Evolutionary conservation across 2,797 vertebrate species (phyloP).

Genomic region (Sebastes vulpes): DNA sequence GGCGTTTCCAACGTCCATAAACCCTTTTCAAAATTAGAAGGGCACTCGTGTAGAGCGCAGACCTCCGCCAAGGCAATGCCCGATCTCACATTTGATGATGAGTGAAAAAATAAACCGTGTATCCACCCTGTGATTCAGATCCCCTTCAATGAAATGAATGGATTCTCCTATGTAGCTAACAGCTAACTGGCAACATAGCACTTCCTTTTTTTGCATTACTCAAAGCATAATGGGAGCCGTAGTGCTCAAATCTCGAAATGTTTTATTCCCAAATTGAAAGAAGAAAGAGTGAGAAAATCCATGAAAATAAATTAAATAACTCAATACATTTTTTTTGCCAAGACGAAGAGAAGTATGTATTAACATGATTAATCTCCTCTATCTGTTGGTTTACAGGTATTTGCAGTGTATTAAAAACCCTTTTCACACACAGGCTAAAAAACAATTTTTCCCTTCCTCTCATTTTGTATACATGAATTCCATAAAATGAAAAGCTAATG

Average conservation of each 20-base stretch:
- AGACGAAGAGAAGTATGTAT: neutral
- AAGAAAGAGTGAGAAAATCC: neutral
- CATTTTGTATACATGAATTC: conserved; percentile 16
- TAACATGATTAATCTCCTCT: neutral
- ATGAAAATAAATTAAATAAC: neutral
- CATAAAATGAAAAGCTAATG: conserved; percentile 27
- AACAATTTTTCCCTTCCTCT: neutral
- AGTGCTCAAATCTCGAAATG: neutral
- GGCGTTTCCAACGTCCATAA: no score
- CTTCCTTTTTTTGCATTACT: neutral
- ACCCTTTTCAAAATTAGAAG: neutral
- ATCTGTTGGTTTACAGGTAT: neutral
- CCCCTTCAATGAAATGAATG: neutral
- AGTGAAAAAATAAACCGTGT: no score
- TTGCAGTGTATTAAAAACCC: neutral
- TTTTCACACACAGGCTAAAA: neutral
- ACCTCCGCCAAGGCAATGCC: neutral
- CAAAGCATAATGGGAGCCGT: neutral
- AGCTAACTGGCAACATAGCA: neutral
- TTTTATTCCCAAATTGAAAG: neutral
- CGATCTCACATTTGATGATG: neutral
- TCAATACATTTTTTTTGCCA: neutral
- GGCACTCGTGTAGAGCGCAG: neutral
- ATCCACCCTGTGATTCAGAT: neutral
- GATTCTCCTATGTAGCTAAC: neutral